Evolutionary conservation across 2,113 vertebrate genomes (phyloP).

Genomic region (Paracanthobrama guichenoti): DNA sequence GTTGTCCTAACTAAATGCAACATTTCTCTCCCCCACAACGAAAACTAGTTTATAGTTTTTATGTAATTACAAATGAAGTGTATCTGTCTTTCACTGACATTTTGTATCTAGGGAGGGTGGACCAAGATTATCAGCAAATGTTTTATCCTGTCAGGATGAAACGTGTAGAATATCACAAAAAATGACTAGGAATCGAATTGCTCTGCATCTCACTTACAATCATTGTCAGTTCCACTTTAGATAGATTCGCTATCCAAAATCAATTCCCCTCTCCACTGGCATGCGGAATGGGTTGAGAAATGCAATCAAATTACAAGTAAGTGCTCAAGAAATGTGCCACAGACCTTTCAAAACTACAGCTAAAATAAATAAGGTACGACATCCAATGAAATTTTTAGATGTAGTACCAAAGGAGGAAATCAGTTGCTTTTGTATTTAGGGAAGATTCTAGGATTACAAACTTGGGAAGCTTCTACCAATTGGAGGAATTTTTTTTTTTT

Average conservation of each 20-base stretch:
- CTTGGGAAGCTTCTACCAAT: background rate
- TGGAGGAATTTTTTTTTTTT: background rate
- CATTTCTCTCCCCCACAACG: background rate
- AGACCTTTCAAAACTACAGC: constrained; percentile 20
- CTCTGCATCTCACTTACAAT: constrained; percentile 56
- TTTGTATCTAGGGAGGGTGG: background rate
- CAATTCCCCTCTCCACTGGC: constrained; percentile 19
- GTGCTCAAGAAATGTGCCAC: constrained; percentile 28
- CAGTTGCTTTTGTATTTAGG: background rate
- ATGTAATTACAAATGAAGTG: background rate
- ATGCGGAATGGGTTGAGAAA: constrained; percentile 23
- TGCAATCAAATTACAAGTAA: constrained; percentile 27
- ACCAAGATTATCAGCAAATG: constrained; percentile 52
- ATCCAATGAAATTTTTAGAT: background rate
- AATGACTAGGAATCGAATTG: constrained; percentile 39
- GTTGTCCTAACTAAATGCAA: background rate
- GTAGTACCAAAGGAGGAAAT: background rate
- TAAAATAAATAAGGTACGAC: constrained; percentile 12
- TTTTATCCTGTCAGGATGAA: constrained; percentile 48
- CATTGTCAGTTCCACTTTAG: constrained; percentile 55
- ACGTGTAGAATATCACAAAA: constrained; percentile 19
- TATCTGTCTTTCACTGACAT: constrained; percentile 51
- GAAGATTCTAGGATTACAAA: background rate
- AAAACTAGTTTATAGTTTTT: background rate
- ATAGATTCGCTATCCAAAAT: constrained; percentile 20